Conservation (phyloP, 2,797 vertebrate genomes). For the Liparis tanakae region DNA sequence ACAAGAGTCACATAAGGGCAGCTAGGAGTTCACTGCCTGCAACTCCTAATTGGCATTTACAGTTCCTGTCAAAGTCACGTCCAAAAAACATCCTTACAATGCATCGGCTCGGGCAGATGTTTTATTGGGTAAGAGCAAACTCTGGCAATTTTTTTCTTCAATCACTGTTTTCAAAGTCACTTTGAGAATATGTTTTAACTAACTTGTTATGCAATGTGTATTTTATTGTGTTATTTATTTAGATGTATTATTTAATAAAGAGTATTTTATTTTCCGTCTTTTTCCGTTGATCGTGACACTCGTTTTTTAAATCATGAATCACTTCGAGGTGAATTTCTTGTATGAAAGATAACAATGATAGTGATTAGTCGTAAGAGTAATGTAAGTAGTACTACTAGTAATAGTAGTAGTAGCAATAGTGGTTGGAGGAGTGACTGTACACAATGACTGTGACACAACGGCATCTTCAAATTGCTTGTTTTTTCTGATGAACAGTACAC, state of each 20-base stretch:
- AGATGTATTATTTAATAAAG: neutral
- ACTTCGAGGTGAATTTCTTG: neutral
- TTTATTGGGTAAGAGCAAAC: constrained; percentile 39
- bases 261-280: neutral
- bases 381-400: neutral
- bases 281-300: neutral
- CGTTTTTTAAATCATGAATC: neutral
- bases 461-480: neutral
- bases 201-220: neutral
- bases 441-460: too few species aligned
- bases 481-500: neutral
- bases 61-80: constrained; percentile 68
- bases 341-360: neutral
- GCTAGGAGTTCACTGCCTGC: constrained; percentile 56
- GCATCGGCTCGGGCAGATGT: constrained; percentile 37
- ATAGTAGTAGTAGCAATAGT: neutral
- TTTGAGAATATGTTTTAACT: constrained; percentile 29
- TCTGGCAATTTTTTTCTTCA: constrained; percentile 21
- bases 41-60: constrained; percentile 77
- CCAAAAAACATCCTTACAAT: constrained; percentile 52
- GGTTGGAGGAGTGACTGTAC: neutral
- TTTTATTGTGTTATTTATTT: neutral
- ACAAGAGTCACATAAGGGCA: constrained; percentile 71
- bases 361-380: fast-evolving
- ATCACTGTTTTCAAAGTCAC: constrained; percentile 52